Evolutionary conservation across 2,888 invertebrate species (phyloP).

Genomic region (Hoplodrina blanda): DNA sequence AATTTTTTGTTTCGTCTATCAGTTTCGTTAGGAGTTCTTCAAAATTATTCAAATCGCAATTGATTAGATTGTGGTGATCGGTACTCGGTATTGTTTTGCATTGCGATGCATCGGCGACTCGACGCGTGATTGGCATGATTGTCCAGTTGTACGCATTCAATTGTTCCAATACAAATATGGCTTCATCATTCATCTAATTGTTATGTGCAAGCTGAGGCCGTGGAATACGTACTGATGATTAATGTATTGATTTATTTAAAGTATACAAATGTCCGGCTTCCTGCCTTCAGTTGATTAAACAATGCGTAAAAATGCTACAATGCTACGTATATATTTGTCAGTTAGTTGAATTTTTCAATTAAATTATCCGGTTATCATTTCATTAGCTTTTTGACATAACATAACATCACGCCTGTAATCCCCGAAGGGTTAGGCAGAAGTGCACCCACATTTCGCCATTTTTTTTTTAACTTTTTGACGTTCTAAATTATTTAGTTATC

Average conservation of each 20-base stretch:
- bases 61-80: conserved; percentile 56
- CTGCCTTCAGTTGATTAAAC: conserved; percentile 19
- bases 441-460: no score
- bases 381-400: neutral
- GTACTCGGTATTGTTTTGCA: conserved; percentile 64
- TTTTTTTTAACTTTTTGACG: no score
- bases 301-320: neutral
- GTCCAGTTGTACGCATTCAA: conserved; percentile 70
- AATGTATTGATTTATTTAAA: conserved; percentile 49
- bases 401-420: no score
- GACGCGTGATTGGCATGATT: conserved; percentile 79
- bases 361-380: neutral
- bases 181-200: conserved; percentile 76
- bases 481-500: no score
- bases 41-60: conserved; percentile 61
- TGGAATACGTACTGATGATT: conserved; percentile 43
- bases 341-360: neutral
- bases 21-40: no score
- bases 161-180: conserved; percentile 74
- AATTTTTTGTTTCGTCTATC: no score
- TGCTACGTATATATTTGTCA: neutral
- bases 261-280: conserved; percentile 50
- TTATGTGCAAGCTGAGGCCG: conserved; percentile 56
- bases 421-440: no score
- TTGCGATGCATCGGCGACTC: conserved; percentile 72